Evolutionary conservation across 2,888 invertebrate genomes (phyloP).

Genomic region (Mythimna pallens): DNA sequence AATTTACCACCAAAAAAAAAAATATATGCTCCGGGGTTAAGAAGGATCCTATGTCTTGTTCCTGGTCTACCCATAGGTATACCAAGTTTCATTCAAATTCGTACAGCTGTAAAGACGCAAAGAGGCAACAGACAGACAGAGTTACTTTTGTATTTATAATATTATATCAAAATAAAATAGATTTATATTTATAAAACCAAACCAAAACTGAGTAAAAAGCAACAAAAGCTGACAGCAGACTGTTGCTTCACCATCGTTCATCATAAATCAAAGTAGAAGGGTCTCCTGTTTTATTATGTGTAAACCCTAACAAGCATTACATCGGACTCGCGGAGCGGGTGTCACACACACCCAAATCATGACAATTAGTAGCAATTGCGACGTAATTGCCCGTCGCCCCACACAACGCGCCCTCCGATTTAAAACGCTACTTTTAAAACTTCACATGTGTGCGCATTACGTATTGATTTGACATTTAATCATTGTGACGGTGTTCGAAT

Average conservation of each 20-base stretch:
- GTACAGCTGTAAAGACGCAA: no score
- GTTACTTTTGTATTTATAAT: no score
- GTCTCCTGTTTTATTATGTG: conserved; percentile 9
- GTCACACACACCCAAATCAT: conserved; percentile 60
- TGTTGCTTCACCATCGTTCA: not conserved
- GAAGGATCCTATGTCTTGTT: no score
- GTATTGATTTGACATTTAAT: conserved; percentile 37
- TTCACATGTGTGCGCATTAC: conserved; percentile 23
- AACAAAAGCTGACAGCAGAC: not conserved
- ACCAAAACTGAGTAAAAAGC: not conserved
- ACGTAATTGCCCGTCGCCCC: conserved; percentile 60
- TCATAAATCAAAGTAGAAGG: conserved; percentile 13
- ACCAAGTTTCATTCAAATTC: no score
- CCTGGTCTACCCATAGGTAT: no score
- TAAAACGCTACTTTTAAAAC: conserved; percentile 53
- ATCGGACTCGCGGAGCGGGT: conserved; percentile 35
- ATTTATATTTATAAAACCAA: no score
- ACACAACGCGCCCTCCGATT: conserved; percentile 38
- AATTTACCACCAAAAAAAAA: no score
- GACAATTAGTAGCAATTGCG: conserved; percentile 63
- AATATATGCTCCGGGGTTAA: no score
- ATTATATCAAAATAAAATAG: no score
- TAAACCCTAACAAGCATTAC: conserved; percentile 44
- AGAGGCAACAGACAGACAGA: no score
- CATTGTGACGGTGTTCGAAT: not conserved